Evolutionary conservation across 1,140 invertebrate genomes (phyloP), one percentile per base, ranked within the genome.

Genomic region (Calosoma granatense): DNA sequence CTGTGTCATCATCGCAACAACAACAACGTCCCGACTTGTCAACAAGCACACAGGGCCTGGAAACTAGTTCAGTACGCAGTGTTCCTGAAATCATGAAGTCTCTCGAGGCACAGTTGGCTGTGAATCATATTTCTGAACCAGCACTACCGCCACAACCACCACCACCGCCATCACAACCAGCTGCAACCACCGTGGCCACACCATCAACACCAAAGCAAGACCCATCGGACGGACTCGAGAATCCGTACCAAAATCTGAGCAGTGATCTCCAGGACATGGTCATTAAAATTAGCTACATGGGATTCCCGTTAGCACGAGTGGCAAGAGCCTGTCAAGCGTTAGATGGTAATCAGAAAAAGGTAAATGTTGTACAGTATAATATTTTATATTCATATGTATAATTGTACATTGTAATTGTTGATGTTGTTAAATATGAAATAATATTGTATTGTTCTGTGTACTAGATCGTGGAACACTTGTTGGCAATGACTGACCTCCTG

Each of bases 271-370:
- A 87, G 67, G 76, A 74, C 47, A 74, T 91, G 60, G 87, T 83
- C 23, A 76, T 81, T 59, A 81, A 82, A 41, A 81, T 92, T 20
- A 83, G 79, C 63, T 79, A 82, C 52, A 94, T 94, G 90, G 91
- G 91, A 1, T 94, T 94, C 72, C 81, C 85, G 0, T 67, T 86
- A 56, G 78, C 83, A n/a, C 79, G 87, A 64, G 86, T 89, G 1
- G 81, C 86, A 2, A 79, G 86, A 60, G 85, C 88, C 12, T 85
- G 88, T 62, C 78, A 81, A 60, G 72, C 83, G 53, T 76, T 90
- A 55, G 88, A 88, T 60, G 77, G 82, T 59, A 86, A 92, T 75
- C 86, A 92, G 71, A 91, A 90, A 71, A 91, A 90, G 79, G 88
- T 92, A 65, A 74, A 72, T 56, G 74, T 56, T 11, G n/a, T n/a